Conservation (phyloP, 2,888 invertebrate genomes). For the Drosophila birchii region DNA sequence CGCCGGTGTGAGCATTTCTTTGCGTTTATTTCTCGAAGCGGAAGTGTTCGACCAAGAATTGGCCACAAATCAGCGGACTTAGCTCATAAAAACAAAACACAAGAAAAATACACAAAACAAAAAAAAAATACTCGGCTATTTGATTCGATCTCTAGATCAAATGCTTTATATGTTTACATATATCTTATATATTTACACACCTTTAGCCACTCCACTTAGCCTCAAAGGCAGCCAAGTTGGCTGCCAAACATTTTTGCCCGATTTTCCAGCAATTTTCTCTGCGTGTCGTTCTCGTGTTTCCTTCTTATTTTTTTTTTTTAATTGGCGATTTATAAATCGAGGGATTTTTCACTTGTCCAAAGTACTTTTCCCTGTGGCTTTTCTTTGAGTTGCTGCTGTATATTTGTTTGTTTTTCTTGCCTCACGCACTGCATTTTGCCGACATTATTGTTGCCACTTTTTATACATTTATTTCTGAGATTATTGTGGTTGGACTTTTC, state of each 20-base stretch:
- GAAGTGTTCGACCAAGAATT: constrained; percentile 33
- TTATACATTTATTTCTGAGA: constrained; percentile 11
- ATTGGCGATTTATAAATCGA: constrained; percentile 15
- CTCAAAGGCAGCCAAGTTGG: constrained; percentile 47
- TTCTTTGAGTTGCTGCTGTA: constrained; percentile 37
- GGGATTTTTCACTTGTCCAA: constrained; percentile 47
- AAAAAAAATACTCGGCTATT: not conserved
- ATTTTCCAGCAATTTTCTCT: constrained; percentile 22
- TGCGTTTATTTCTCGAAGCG: constrained; percentile 15
- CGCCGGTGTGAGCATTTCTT: constrained; percentile 12
- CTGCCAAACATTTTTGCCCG: constrained; percentile 45
- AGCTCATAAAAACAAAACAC: constrained; percentile 32
- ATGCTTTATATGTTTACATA: not conserved
- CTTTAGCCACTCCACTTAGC: constrained; percentile 47
- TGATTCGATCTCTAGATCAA: not conserved
- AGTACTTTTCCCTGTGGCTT: constrained; percentile 38
- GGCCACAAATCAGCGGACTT: constrained; percentile 34
- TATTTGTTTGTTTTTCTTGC: constrained; percentile 32
- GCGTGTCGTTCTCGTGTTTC: constrained; percentile 15
- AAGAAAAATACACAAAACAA: constrained; percentile 30
- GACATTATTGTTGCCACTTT: constrained; percentile 24
- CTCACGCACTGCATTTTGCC: constrained; percentile 66
- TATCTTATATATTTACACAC: constrained; percentile 26
- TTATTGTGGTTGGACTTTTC: constrained; percentile 28
- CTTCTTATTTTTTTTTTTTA: constrained; percentile 9